These are phyloP conservation scores for Carlito syrichta DNA, from an alignment of 2,113 vertebrate species.

Conservation along the genomic window DNA sequence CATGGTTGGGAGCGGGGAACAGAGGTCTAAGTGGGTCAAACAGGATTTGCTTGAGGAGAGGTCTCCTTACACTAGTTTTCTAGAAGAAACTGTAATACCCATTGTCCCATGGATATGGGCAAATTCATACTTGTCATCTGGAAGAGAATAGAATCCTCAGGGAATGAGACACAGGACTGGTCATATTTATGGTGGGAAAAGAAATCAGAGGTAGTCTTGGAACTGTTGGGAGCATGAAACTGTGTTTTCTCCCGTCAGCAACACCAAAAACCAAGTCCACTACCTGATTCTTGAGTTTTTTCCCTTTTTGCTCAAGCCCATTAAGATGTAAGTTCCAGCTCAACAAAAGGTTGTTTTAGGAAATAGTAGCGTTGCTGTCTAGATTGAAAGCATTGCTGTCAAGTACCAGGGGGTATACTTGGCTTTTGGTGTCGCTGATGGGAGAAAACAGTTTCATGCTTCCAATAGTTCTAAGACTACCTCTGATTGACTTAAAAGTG, in stretches of 20 bases:
- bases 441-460: neutral
- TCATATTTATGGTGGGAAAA: neutral
- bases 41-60: neutral
- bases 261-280: neutral
- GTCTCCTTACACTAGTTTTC: neutral
- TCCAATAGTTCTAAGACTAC: neutral
- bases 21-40: neutral
- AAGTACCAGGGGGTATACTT: neutral
- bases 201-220: neutral
- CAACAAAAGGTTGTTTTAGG: neutral
- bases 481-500: neutral
- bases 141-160: neutral
- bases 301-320: neutral
- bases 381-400: neutral
- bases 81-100: neutral
- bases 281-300: neutral
- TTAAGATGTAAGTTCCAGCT: neutral
- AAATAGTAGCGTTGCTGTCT: neutral
- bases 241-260: neutral
- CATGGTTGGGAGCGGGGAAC: too few species aligned
- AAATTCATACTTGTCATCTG: neutral
- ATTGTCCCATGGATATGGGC: neutral
- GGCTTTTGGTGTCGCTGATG: neutral
- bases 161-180: neutral
- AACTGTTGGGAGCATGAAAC: neutral